phyloP scores from a whole-genome alignment of 2,888 invertebrate species.

The Kuschelorhynchus macadamiae region DNA sequence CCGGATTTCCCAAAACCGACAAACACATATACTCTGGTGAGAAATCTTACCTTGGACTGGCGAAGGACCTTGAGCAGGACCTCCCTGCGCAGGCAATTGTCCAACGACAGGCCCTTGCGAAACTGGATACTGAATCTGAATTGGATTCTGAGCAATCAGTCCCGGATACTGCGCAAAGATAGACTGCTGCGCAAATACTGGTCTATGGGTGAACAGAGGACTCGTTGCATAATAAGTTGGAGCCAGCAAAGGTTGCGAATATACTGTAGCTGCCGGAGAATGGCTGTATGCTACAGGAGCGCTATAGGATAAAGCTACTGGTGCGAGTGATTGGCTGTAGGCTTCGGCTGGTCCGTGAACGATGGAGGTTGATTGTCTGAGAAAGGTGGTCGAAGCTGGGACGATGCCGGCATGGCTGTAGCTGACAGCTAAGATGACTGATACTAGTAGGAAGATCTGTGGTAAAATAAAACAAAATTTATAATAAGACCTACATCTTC shows the following conservation, averaged over 20 bases:
- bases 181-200: slow-evolving; percentile 25
- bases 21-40: too few species aligned
- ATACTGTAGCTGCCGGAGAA: slow-evolving; percentile 12
- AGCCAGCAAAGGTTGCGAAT: slow-evolving; percentile 20
- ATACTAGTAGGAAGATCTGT: slow-evolving; percentile 8
- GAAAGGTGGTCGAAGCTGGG: slow-evolving; percentile 39
- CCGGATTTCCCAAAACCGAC: too few species aligned
- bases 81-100: too few species aligned
- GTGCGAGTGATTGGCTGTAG: slow-evolving; percentile 12
- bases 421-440: not conserved
- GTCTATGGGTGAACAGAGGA: not conserved
- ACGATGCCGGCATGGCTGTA: slow-evolving; percentile 17
- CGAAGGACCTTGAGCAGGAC: too few species aligned
- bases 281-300: slow-evolving; percentile 27
- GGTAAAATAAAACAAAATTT: too few species aligned
- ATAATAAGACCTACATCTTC: too few species aligned
- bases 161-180: slow-evolving; percentile 38
- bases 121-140: slow-evolving; percentile 11
- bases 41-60: not conserved
- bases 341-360: slow-evolving; percentile 8
- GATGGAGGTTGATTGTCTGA: slow-evolving; percentile 28
- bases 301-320: slow-evolving; percentile 34
- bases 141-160: slow-evolving; percentile 29
- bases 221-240: slow-evolving; percentile 19
- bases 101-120: not conserved